Evolutionary conservation across 2,888 invertebrate genomes (phyloP).

Genomic region (Vanessa cardui): DNA sequence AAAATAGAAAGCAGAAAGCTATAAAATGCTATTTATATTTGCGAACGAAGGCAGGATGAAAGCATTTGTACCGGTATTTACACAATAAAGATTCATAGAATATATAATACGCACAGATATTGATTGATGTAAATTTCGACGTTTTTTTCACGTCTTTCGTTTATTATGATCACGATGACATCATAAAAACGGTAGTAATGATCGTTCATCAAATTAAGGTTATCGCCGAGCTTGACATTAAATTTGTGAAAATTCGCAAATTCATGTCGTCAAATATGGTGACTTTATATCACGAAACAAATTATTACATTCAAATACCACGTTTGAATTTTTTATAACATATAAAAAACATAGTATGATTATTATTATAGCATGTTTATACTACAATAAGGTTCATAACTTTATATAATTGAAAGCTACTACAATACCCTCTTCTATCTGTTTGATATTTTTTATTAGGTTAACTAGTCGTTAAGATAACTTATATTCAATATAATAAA

Average conservation of each 20-base stretch:
- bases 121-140: slow-evolving; percentile 67
- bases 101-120: slow-evolving; percentile 35
- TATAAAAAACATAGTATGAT: neutral
- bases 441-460: no score
- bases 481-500: no score
- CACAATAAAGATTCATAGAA: no score
- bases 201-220: slow-evolving; percentile 63
- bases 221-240: slow-evolving; percentile 20
- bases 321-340: neutral
- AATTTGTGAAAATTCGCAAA: slow-evolving; percentile 20
- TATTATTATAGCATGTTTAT: no score
- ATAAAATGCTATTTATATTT: neutral
- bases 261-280: slow-evolving; percentile 18
- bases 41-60: slow-evolving; percentile 48
- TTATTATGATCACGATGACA: slow-evolving; percentile 34
- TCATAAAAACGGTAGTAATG: slow-evolving; percentile 41
- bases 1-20: neutral
- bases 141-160: slow-evolving; percentile 46
- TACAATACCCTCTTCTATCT: no score
- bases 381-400: no score
- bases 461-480: no score
- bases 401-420: no score
- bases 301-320: neutral
- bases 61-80: slow-evolving; percentile 33
- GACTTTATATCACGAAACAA: neutral